Conservation (phyloP, 2,888 invertebrate species). For the Thereva nobilitata region DNA sequence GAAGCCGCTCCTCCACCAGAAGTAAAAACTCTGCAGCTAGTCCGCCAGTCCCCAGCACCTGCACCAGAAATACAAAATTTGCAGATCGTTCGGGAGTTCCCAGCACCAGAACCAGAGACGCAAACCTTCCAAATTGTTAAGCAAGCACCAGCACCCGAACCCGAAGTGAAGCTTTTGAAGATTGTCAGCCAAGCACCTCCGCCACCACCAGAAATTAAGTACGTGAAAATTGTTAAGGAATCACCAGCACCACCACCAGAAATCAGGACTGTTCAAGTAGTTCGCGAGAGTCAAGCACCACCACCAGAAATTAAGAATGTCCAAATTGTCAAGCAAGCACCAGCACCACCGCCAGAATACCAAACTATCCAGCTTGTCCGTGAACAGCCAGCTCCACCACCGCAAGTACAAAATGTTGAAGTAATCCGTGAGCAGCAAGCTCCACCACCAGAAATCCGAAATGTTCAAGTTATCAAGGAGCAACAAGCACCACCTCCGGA, state of each 20-base stretch:
- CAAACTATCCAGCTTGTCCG: conserved; percentile 12
- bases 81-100: conserved; percentile 17
- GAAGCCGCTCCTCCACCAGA: conserved; percentile 13
- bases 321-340: neutral
- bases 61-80: conserved; percentile 19
- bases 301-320: conserved; percentile 1
- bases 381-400: neutral
- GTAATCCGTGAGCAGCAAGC: conserved; percentile 6
- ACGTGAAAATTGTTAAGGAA: conserved; percentile 21
- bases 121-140: conserved; percentile 25
- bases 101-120: conserved; percentile 17
- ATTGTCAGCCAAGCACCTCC: conserved; percentile 22
- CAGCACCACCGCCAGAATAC: neutral
- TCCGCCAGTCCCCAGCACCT: conserved; percentile 8
- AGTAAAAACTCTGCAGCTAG: conserved; percentile 21
- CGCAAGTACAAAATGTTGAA: neutral
- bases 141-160: conserved; percentile 27
- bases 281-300: conserved; percentile 16
- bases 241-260: conserved; percentile 30
- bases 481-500: neutral
- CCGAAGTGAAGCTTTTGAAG: conserved; percentile 26
- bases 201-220: conserved; percentile 24
- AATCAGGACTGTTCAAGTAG: conserved; percentile 16
- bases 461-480: too few relatives aligned
- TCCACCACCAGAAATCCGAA: neutral